Percentiles rank a stretch among this genome's conserved stretches.
phyloP scores from a whole-genome alignment of 2,113 vertebrate species.

The Tachysurus fulvidraco region DNA sequence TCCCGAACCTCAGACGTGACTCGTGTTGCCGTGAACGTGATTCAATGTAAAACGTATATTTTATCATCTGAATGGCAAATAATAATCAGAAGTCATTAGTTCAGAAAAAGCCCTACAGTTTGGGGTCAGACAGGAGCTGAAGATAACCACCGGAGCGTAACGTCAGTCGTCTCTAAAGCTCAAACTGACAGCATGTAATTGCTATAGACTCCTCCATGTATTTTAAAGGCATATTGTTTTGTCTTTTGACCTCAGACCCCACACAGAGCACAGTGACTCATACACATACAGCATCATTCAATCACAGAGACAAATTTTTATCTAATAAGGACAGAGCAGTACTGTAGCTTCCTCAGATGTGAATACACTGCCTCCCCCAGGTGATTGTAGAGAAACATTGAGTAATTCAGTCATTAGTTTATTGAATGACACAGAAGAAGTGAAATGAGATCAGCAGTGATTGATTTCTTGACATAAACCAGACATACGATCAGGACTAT shows the following conservation, averaged over 20 bases:
- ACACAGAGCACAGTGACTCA: not conserved
- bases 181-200: not conserved
- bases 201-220: not conserved
- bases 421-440: conserved; percentile 5
- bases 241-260: not conserved
- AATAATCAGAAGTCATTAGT: conserved; percentile 32
- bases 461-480: not conserved
- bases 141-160: conserved; percentile 7
- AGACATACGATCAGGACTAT: not conserved
- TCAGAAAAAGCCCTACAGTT: not conserved
- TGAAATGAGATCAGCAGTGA: not conserved
- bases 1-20: conserved; percentile 16
- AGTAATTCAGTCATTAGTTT: not conserved
- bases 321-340: not conserved
- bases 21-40: not conserved
- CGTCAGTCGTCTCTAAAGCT: not conserved
- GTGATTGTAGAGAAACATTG: not conserved
- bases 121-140: not conserved
- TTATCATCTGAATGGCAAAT: conserved; percentile 10
- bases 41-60: conserved; percentile 18
- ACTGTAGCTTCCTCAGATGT: not conserved
- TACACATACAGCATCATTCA: not conserved
- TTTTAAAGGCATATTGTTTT: conserved; percentile 1
- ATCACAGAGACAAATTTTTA: not conserved
- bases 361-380: conserved; percentile 17